Evolutionary conservation across 2,797 vertebrate species (phyloP), one percentile per base, ranked within the genome.

Genomic region (Pyrocephalus nanus): DNA sequence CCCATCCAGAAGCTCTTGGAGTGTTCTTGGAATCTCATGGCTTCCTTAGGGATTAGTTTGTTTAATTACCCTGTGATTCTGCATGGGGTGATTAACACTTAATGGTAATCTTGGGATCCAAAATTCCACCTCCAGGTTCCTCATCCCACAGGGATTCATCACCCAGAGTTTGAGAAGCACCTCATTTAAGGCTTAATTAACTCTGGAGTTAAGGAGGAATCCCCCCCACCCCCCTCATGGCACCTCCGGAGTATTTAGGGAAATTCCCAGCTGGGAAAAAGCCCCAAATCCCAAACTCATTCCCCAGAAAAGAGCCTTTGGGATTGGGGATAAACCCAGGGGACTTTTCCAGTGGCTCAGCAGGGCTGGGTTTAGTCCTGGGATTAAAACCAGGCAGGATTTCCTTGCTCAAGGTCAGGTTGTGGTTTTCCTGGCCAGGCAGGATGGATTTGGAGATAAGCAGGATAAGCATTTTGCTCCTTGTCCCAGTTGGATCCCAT

Each of bases 171-270:
- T 25, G 22, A 45, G 25, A 25, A n/a, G 30, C 40, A 23, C 32
- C 23, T 65, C 17, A n/a, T n/a, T 65, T 9, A 22, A 13, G 45
- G 38, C 32, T 54, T 71, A 47, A 57, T 58, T 57, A 82, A 53
- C 27, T 51, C 12, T 26, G 2, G 13, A 3, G 15, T 36, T 77
- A 29, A 61, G 4, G 53, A 73, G 43, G 16, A 42, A 18, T 50
- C 21, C 7, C 15, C 17, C 20, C 1, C 20, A 0, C 36, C 10
- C 36, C 10, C 6, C 17, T 25, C 10, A 1, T 11, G 75, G 17
- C 27, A 12, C 47, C 6, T 17, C 8, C 11, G 0, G 14, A 6
- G 29, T 3, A 15, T 43, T 47, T 11, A 0, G n/a, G 3, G 48
- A 11, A 3, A 26, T 18, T 36, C 11, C 29, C 8, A 1, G 23